A percentile compares a stretch with the other conserved stretches of the same genome.
Conservation (phyloP, 2,113 vertebrate species). For the Eira barbara region DNA sequence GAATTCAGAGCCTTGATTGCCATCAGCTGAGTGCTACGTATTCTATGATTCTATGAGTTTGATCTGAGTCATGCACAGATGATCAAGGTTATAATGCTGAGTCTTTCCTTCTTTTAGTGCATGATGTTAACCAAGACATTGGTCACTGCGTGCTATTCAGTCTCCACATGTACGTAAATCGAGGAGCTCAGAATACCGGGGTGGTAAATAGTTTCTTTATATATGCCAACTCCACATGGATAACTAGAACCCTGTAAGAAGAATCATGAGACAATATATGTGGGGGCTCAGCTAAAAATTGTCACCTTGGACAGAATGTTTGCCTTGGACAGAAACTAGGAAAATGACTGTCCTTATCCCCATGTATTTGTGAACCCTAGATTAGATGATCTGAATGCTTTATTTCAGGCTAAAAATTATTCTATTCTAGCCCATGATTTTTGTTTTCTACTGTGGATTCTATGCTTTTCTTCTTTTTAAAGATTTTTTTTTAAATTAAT, state of each 20-base stretch:
- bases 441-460: slow-evolving; percentile 22
- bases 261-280: neutral
- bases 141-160: neutral
- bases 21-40: neutral
- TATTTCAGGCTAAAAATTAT: slow-evolving; percentile 24
- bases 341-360: neutral
- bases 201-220: neutral
- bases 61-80: neutral
- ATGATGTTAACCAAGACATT: neutral
- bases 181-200: neutral
- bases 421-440: neutral
- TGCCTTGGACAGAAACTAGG: slow-evolving; percentile 24
- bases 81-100: neutral
- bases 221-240: neutral
- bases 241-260: neutral
- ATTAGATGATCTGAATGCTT: slow-evolving; percentile 20
- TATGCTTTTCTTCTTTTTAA: neutral
- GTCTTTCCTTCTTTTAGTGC: neutral
- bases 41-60: neutral
- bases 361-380: slow-evolving; percentile 2
- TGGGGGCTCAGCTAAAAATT: neutral
- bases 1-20: neutral
- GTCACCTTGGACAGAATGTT: neutral
- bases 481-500: too few species aligned
- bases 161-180: neutral